Percentiles rank a stretch among this genome's conserved stretches.
phyloP scores from a whole-genome alignment of 2,113 vertebrate species.

The Cyphotilapia sp. region DNA sequence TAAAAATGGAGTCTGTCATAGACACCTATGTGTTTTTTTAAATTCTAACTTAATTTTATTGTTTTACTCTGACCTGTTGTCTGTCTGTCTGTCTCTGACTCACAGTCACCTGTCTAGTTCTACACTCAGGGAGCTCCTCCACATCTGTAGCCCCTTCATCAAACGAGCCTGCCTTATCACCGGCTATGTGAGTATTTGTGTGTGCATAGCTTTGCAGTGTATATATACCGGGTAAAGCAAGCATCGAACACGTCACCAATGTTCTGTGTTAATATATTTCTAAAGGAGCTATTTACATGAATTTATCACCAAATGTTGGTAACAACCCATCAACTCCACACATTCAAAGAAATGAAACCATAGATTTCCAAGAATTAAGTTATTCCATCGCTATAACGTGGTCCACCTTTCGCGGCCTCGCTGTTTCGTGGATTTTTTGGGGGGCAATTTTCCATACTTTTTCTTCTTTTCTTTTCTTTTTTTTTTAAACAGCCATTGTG shows the following conservation, averaged over 20 bases:
- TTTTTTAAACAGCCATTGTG: not conserved
- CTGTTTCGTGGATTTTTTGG: not conserved
- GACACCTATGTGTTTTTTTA: not conserved
- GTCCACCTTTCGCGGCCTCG: fast-evolving
- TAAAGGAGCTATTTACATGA: not conserved
- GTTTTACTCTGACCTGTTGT: not conserved
- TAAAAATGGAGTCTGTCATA: not conserved
- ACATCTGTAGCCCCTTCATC: slow-evolving; percentile 78
- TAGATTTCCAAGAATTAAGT: not conserved
- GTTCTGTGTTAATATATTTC: not conserved
- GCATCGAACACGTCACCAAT: not conserved
- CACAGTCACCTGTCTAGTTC: slow-evolving; percentile 54
- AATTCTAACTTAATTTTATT: not conserved
- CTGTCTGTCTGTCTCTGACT: not conserved
- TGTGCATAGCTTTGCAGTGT: not conserved
- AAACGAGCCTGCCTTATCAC: slow-evolving; percentile 82
- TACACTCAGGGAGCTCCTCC: slow-evolving; percentile 43
- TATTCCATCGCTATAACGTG: not conserved
- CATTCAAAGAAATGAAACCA: not conserved
- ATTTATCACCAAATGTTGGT: not conserved
- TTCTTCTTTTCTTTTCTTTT: not conserved
- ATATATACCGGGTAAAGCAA: not conserved
- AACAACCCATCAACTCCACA: not conserved
- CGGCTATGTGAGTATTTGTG: slow-evolving; percentile 79
- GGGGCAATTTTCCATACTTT: not conserved